Evolutionary conservation across 2,113 vertebrate species (phyloP).

Genomic region (Australoheros scitulus): DNA sequence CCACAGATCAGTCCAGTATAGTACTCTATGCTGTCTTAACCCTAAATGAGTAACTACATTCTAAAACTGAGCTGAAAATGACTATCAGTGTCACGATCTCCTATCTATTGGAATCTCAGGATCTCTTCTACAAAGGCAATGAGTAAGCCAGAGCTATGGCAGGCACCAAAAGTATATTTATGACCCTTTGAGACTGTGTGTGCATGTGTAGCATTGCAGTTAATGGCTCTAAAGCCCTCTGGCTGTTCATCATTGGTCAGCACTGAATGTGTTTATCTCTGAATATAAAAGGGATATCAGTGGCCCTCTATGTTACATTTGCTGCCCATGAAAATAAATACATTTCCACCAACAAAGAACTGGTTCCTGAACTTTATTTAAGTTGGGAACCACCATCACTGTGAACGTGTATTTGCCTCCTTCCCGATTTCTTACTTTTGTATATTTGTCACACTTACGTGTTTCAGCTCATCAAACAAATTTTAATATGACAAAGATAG

Average conservation of each 20-base stretch:
- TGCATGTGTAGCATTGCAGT: neutral
- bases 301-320: neutral
- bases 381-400: no score
- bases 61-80: neutral
- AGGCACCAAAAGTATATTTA: neutral
- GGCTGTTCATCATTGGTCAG: neutral
- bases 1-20: neutral
- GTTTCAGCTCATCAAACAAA: no score
- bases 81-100: neutral
- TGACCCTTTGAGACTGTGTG: neutral
- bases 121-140: neutral
- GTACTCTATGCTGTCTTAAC: fast-evolving
- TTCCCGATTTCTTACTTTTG: no score
- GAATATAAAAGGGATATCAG: neutral
- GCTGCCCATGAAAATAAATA: neutral
- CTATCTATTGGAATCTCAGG: neutral
- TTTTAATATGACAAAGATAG: no score
- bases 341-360: neutral
- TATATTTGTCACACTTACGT: no score
- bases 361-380: neutral
- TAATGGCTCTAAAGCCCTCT: neutral
- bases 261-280: neutral
- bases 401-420: neutral
- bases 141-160: neutral
- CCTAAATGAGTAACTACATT: neutral